These are phyloP conservation scores for Ispidina lecontei DNA, from an alignment of 2,797 vertebrate genomes.

Conservation along the genomic window DNA sequence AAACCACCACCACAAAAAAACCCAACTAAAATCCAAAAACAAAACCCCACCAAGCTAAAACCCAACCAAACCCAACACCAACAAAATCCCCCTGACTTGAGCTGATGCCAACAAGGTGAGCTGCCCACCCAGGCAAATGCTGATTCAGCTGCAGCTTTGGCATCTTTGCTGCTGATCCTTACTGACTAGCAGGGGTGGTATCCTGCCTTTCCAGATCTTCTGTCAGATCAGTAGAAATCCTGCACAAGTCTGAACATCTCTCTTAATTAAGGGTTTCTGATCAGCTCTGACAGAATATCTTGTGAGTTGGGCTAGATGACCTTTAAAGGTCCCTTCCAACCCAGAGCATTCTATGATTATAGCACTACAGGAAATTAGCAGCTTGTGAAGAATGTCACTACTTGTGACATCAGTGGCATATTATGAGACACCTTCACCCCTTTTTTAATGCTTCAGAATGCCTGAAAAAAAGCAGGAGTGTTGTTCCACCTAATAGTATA, in stretches of 20 bases:
- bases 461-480: background rate
- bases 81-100: background rate
- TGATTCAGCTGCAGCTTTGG: background rate
- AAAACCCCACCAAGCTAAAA: too few relatives aligned
- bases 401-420: background rate
- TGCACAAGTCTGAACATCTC: background rate
- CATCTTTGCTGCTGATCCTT: background rate
- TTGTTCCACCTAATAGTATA: background rate
- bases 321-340: background rate
- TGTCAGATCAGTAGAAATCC: slow-evolving; percentile 1
- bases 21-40: too few relatives aligned
- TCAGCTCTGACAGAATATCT: background rate
- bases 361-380: background rate
- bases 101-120: background rate
- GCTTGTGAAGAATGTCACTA: background rate
- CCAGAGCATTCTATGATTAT: background rate
- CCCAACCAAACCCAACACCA: background rate
- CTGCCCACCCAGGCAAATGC: background rate
- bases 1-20: too few relatives aligned
- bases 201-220: background rate
- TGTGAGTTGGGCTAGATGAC: background rate
- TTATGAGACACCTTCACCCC: background rate
- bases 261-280: slow-evolving; percentile 3
- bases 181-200: background rate
- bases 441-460: background rate